Evolutionary conservation across 2,888 invertebrate genomes (phyloP).

Genomic region (Agrotis clavis): DNA sequence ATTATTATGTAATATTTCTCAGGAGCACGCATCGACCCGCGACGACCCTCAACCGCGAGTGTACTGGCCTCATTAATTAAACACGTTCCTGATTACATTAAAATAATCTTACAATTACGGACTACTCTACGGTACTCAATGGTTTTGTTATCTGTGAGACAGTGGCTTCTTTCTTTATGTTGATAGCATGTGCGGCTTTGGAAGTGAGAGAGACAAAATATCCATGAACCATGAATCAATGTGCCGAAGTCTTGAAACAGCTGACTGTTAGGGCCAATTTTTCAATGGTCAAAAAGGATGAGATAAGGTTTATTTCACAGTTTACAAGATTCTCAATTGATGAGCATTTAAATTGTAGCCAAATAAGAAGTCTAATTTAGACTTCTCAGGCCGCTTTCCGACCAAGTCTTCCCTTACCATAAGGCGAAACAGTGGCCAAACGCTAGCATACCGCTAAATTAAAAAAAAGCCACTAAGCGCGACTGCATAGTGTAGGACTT

Average conservation of each 20-base stretch:
- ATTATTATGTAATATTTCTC: slow-evolving; percentile 48
- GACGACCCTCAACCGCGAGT: slow-evolving; percentile 49
- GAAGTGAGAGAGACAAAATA: neutral
- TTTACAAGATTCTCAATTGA: no score
- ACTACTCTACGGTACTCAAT: slow-evolving; percentile 36
- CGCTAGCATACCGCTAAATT: no score
- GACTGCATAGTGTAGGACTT: no score
- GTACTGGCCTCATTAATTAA: slow-evolving; percentile 63
- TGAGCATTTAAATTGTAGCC: no score
- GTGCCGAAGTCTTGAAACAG: no score
- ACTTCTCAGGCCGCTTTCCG: no score
- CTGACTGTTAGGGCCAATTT: no score
- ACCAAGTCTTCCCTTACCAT: no score
- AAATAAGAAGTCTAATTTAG: no score
- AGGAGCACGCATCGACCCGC: slow-evolving; percentile 53
- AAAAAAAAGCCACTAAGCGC: no score
- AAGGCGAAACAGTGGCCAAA: no score
- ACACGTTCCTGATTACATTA: slow-evolving; percentile 55
- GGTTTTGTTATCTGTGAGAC: slow-evolving; percentile 33
- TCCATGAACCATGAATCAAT: no score
- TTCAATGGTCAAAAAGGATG: neutral
- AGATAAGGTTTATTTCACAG: neutral
- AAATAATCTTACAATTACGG: slow-evolving; percentile 32
- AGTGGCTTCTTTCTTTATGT: slow-evolving; percentile 30
- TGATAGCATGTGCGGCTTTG: slow-evolving; percentile 20